Evolutionary conservation across 2,113 vertebrate species (phyloP).

Genomic region (Halcyon senegalensis): DNA sequence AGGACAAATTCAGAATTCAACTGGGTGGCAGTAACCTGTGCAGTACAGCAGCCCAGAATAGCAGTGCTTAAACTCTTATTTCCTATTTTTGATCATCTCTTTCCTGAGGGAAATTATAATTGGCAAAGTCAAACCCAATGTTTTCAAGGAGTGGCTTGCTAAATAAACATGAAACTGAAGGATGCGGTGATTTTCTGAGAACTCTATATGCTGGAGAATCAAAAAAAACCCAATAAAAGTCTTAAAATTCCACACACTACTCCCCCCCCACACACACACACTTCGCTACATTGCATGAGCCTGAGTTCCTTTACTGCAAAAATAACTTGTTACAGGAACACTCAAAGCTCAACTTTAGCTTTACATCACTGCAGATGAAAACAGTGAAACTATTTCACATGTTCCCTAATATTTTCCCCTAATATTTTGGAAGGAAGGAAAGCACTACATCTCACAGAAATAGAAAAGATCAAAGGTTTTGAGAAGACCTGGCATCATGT

Average conservation of each 20-base stretch:
- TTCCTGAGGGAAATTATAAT: not conserved
- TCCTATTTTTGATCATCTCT: not conserved
- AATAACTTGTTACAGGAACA: not conserved
- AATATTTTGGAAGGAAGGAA: not conserved
- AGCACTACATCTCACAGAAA: not conserved
- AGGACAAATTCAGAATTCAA: not conserved
- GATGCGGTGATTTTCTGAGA: not conserved
- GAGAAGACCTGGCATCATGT: not conserved
- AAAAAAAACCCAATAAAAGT: not conserved
- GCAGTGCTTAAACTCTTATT: not conserved
- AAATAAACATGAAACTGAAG: not conserved
- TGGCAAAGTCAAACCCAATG: not conserved
- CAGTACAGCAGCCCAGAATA: not conserved
- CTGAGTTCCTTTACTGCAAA: not conserved
- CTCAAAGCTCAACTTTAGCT: not conserved
- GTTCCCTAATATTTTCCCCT: not conserved
- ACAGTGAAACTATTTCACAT: not conserved
- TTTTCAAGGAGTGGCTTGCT: not conserved
- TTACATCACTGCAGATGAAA: accelerated
- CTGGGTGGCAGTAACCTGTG: not conserved
- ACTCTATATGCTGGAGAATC: not conserved
- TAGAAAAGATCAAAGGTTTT: not conserved
- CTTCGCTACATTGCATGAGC: not conserved
- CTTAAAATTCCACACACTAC: too few relatives aligned
- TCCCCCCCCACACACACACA: not conserved